A percentile compares a stretch with the other conserved stretches of the same genome.
phyloP scores from a whole-genome alignment of 2,888 invertebrate species.

The Piscicola geometra region DNA sequence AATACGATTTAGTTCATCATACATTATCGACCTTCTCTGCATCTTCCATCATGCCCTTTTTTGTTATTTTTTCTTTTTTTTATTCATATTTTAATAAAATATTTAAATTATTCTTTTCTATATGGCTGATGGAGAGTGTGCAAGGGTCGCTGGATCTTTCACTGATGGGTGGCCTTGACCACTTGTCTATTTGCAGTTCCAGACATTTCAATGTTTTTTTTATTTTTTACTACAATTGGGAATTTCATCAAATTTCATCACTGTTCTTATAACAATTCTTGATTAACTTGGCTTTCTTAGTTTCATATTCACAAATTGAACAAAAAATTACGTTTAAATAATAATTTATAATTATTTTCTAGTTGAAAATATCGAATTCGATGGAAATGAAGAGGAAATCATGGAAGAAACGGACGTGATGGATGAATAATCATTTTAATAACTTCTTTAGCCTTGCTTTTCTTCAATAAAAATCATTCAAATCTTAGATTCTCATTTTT shows the following conservation, averaged over 20 bases:
- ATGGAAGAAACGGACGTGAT: background rate
- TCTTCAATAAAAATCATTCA: no score
- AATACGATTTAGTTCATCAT: constrained; percentile 1
- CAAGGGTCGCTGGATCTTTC: background rate
- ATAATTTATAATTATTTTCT: no score
- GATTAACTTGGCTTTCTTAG: no score
- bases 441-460: no score
- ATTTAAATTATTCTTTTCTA: background rate
- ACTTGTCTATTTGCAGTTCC: constrained; percentile 2
- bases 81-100: background rate
- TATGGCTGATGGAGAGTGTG: background rate
- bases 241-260: background rate
- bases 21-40: background rate
- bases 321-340: no score
- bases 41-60: background rate
- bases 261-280: no score
- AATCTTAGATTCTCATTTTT: no score
- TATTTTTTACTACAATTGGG: no score
- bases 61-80: background rate
- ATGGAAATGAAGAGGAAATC: background rate
- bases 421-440: background rate
- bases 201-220: no score
- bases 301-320: no score
- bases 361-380: background rate
- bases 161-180: background rate